Percentiles rank a stretch among this genome's conserved stretches.
These are phyloP conservation scores for Acanthosepion esculentum DNA, from an alignment of 2,888 invertebrate genomes.

Conservation along the genomic window DNA sequence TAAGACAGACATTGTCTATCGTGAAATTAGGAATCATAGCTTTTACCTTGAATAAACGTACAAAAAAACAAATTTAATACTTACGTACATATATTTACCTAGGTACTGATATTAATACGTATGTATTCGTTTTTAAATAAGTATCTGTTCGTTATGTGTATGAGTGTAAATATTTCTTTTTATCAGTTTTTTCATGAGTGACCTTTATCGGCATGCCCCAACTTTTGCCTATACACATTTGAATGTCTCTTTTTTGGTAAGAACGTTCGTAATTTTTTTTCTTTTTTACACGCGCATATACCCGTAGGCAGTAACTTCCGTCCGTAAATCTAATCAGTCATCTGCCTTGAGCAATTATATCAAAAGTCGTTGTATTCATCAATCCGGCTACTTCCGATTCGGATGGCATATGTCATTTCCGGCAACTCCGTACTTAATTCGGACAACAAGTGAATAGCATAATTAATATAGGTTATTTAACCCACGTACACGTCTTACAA, in stretches of 20 bases:
- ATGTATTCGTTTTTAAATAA: no score
- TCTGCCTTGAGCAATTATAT: neutral
- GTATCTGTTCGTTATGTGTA: no score
- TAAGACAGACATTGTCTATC: no score
- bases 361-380: neutral
- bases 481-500: neutral
- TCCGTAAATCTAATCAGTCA: neutral
- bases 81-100: no score
- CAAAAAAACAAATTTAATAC: no score
- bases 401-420: neutral
- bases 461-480: neutral
- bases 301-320: neutral
- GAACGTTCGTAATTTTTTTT: neutral
- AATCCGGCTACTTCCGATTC: neutral
- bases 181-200: neutral
- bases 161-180: neutral
- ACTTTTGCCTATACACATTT: neutral
- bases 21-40: no score
- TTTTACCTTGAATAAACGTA: no score
- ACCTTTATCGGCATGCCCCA: neutral
- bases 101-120: no score
- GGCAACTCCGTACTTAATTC: neutral
- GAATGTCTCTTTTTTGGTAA: neutral
- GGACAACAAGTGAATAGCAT: neutral
- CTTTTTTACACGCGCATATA: neutral